These are phyloP conservation scores for Leucoraja erinaceus DNA, from an alignment of 2,113 vertebrate genomes.

Conservation along the genomic window DNA sequence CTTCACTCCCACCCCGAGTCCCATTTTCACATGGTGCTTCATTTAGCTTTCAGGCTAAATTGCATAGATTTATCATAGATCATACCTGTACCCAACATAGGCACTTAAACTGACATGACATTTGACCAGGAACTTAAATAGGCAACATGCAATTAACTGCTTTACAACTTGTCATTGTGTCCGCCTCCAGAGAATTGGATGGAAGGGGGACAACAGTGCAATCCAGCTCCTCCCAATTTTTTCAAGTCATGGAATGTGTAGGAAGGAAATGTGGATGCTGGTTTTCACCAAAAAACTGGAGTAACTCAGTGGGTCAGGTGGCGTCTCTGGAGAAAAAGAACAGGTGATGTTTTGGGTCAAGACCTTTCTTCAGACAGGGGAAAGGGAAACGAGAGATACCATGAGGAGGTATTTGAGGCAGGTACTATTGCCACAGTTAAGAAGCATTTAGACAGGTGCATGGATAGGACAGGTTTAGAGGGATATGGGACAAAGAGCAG, in stretches of 20 bases:
- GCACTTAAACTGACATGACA: neutral
- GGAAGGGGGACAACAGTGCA: neutral
- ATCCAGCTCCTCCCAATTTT: neutral
- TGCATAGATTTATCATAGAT: neutral
- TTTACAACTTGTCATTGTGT: neutral
- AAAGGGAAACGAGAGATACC: too few species aligned
- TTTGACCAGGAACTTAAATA: neutral
- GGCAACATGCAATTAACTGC: neutral
- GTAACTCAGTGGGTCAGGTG: too few species aligned
- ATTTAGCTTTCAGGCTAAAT: neutral
- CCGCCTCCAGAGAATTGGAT: neutral
- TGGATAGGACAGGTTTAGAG: too few species aligned
- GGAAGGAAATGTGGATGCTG: too few species aligned
- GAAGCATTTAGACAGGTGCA: too few species aligned
- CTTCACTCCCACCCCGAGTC: neutral
- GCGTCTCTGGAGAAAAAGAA: too few species aligned
- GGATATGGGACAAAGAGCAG: too few species aligned
- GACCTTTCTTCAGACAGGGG: too few species aligned
- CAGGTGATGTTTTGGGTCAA: too few species aligned
- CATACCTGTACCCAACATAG: neutral
- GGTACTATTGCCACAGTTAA: too few species aligned
- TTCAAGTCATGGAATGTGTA: neutral
- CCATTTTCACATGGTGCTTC: neutral
- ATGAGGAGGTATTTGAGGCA: too few species aligned
- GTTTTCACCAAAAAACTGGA: too few species aligned